Base-by-base conservation (phyloP, 2,888 invertebrate genomes). In the Pristionchus maxplancki region DNA sequence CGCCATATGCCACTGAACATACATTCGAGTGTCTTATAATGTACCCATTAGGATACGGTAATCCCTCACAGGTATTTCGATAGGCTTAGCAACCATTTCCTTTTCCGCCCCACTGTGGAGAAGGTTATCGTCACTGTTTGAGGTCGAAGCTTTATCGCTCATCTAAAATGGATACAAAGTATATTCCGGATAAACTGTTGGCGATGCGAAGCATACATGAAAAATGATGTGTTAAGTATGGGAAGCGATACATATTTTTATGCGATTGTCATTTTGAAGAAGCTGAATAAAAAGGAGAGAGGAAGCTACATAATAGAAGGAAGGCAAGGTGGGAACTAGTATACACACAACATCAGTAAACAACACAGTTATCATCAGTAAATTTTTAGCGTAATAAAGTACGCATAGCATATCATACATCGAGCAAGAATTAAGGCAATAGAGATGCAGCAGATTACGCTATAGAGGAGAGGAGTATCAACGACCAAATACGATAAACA, bases 61-160 rank as follows among this genome's bases (percentile, higher is more conserved):
- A 40, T 44, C 9, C n/a, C 28, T 44, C 74, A 78, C 78, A 17
- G 78, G 78, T 44, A 78, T 78, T n/a, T 78, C 78, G 78, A 78
- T 44, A 11, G 78, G 78, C 44, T 78, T 78, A 6, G 44, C 78
- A 6, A 28, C 78, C 44, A 28, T 13, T 44, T 44, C 78, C 48
- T 78, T 78, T 48, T 78, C 78, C 11, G 13, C 28, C 20, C 37
- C 71, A 37, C 44, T 6, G 78, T n/a, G 44, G 28, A 78, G 78
- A 40, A 78, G 78, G 17, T 78, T 48, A 17, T 78, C 78, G 44
- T 48, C 44, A 40, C 78, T 78, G 78, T n/a, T 48, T 28, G 78
- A 78, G 40, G 28, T 28, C 44, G 78, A 78, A 8, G 44, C 44
- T 44, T 78, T 78, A 44, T 78, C 44, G n/a, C 78, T 48, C 78